A percentile compares a stretch with the other conserved stretches of the same genome.
Evolutionary conservation across 2,797 vertebrate species (phyloP).

Genomic region (Tapirus indicus): DNA sequence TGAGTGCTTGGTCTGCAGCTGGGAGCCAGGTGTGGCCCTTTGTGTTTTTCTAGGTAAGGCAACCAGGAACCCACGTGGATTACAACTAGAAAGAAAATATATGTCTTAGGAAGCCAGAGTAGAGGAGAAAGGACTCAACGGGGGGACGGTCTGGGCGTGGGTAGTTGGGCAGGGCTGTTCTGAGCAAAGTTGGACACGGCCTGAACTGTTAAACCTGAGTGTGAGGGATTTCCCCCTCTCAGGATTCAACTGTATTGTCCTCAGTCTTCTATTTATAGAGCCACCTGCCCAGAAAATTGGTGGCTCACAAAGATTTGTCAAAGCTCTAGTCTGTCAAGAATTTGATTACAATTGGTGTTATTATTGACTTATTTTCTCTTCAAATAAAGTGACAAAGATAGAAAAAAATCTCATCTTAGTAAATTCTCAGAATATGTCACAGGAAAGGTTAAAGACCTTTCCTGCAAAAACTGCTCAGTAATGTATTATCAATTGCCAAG

Average conservation of each 20-base stretch:
- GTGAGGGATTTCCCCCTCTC: fast-evolving
- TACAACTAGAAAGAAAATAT: not conserved
- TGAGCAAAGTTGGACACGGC: not conserved
- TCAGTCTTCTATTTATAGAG: not conserved
- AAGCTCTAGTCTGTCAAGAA: not conserved
- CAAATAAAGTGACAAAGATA: not conserved
- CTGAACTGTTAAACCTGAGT: fast-evolving
- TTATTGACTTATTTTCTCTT: not conserved
- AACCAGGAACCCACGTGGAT: no score
- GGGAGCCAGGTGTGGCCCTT: not conserved
- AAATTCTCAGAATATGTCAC: not conserved
- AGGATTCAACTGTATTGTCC: fast-evolving
- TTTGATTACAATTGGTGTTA: not conserved
- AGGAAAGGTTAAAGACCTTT: not conserved
- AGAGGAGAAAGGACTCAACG: not conserved
- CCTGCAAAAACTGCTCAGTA: not conserved
- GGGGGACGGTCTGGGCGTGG: not conserved
- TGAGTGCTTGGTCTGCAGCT: not conserved
- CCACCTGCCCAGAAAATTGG: not conserved
- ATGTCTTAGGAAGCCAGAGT: not conserved
- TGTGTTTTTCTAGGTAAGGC: not conserved
- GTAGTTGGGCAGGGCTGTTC: no score
- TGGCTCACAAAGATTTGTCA: not conserved
- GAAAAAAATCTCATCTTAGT: not conserved
- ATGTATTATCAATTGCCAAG: not conserved